These are phyloP conservation scores for Pseudochaenichthys georgianus DNA, from an alignment of 2,797 vertebrate genomes.

Conservation along the genomic window DNA sequence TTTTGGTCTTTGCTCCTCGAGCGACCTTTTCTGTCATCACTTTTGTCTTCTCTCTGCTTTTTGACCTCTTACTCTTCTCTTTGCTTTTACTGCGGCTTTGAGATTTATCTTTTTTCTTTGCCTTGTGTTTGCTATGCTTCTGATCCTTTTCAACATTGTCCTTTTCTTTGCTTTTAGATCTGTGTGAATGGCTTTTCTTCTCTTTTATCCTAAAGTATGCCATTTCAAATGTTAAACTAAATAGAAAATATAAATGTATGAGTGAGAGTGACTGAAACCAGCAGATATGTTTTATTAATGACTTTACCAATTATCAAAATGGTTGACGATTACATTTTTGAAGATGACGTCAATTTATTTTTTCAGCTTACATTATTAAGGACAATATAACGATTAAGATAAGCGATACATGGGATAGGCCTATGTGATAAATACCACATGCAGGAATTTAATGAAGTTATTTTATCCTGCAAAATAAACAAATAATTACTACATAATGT, in stretches of 20 bases:
- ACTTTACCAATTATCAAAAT: neutral
- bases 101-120: too few species aligned
- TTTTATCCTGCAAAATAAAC: too few species aligned
- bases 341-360: neutral
- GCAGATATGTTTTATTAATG: rapidly evolving
- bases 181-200: too few species aligned
- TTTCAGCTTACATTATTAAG: neutral
- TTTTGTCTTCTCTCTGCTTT: too few species aligned
- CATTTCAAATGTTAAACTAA: neutral
- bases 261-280: neutral
- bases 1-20: too few species aligned
- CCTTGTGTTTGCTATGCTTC: too few species aligned
- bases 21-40: too few species aligned
- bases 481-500: too few species aligned
- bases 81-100: too few species aligned
- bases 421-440: neutral
- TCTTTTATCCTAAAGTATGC: neutral
- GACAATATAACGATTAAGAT: neutral
- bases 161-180: too few species aligned
- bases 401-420: neutral
- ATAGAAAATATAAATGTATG: neutral
- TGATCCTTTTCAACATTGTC: too few species aligned
- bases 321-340: neutral
- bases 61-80: too few species aligned
- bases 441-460: neutral